A percentile compares a stretch with the other conserved stretches of the same genome.
Evolutionary conservation across 1,140 invertebrate species (phyloP).

Genomic region (Drosophila kepulauana): DNA sequence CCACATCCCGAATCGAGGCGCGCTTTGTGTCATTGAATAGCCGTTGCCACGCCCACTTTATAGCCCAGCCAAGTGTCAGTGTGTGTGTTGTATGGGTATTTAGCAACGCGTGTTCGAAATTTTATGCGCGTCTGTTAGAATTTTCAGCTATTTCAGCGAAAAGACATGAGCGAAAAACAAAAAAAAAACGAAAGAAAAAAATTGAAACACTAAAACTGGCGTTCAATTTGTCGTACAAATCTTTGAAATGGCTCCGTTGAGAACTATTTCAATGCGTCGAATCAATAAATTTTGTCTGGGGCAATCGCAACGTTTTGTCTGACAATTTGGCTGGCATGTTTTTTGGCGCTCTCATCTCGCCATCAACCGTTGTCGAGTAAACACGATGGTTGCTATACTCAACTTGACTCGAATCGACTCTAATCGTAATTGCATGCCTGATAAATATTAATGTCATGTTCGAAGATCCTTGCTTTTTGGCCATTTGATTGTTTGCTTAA

Average conservation of each 20-base stretch:
- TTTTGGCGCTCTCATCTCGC: slow-evolving; percentile 39
- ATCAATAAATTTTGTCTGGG: slow-evolving; percentile 75
- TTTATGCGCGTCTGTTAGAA: slow-evolving; percentile 74
- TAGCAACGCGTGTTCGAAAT: slow-evolving; percentile 69
- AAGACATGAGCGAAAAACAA: slow-evolving; percentile 41
- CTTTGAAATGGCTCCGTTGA: slow-evolving; percentile 81
- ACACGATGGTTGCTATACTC: slow-evolving; percentile 5
- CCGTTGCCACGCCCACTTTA: slow-evolving; percentile 55
- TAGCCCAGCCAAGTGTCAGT: slow-evolving; percentile 11
- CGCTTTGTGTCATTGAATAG: slow-evolving; percentile 79
- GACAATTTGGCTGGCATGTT: slow-evolving; percentile 69
- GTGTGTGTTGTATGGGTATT: slow-evolving; percentile 56
- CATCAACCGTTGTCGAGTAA: neutral
- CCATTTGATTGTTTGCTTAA: slow-evolving; percentile 24
- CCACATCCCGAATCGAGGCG: slow-evolving; percentile 32
- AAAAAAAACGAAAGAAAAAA: slow-evolving; percentile 21
- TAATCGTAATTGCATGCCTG: slow-evolving; percentile 74
- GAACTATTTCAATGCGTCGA: slow-evolving; percentile 84
- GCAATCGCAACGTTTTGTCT: slow-evolving; percentile 72
- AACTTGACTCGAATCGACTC: slow-evolving; percentile 45
- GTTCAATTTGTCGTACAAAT: slow-evolving; percentile 81
- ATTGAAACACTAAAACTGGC: slow-evolving; percentile 34
- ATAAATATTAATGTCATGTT: slow-evolving; percentile 77
- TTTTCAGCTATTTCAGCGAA: slow-evolving; percentile 80
- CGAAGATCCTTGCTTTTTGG: slow-evolving; percentile 14